phyloP scores from a whole-genome alignment of 2,113 vertebrate species.

The Aegotheles bennettii region DNA sequence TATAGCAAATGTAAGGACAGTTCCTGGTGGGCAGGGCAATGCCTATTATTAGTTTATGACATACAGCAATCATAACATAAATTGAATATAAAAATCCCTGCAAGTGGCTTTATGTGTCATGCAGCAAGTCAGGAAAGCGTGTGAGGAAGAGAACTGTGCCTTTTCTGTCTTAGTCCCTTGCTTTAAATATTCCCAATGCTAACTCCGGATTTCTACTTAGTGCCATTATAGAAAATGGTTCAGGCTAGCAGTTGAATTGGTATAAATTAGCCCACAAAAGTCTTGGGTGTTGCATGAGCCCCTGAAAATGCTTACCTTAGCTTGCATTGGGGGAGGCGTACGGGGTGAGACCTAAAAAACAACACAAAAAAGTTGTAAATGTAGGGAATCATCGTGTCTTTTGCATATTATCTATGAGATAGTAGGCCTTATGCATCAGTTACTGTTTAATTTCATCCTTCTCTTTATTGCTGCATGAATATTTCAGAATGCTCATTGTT shows the following conservation, averaged over 20 bases:
- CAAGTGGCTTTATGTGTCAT: not conserved
- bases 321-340: constrained; percentile 79
- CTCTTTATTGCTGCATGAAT: not conserved
- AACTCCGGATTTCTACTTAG: not conserved
- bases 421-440: not conserved
- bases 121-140: not conserved
- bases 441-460: not conserved
- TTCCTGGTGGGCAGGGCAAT: not conserved
- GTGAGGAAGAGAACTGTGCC: not conserved
- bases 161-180: not conserved
- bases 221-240: not conserved
- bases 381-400: not conserved
- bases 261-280: not conserved
- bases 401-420: not conserved
- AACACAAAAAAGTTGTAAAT: not conserved
- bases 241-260: not conserved
- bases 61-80: not conserved
- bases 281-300: not conserved
- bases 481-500: not conserved
- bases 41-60: not conserved
- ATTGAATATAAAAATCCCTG: not conserved
- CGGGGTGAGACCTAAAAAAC: constrained; percentile 78
- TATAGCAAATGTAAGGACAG: not conserved
- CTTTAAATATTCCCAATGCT: not conserved
- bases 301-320: constrained; percentile 71